Conservation (phyloP, 2,888 invertebrate genomes). For the Agrochola litura region DNA sequence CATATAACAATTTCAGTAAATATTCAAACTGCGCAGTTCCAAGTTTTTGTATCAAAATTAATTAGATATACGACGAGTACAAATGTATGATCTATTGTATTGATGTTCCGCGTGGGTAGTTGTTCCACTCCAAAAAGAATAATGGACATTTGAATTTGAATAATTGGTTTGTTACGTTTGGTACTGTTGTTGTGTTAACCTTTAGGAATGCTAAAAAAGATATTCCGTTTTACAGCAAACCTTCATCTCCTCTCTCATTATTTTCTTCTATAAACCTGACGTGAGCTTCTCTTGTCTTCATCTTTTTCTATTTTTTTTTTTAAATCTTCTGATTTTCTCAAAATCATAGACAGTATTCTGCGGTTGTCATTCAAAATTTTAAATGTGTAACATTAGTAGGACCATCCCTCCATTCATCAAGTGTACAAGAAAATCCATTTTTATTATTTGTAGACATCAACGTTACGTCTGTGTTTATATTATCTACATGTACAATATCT, state of each 20-base stretch:
- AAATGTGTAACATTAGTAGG: not conserved
- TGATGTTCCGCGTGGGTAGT: slow-evolving; percentile 39
- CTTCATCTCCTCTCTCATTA: not conserved
- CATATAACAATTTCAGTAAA: slow-evolving; percentile 5
- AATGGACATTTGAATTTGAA: slow-evolving; percentile 30
- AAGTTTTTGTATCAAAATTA: slow-evolving; percentile 41
- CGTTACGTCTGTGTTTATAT: not conserved
- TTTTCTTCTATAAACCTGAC: not conserved
- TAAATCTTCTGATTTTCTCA: not conserved
- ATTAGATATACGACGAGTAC: slow-evolving; percentile 28
- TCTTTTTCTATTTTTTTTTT: not conserved
- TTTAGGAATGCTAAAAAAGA: not conserved
- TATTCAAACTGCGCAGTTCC: slow-evolving; percentile 49
- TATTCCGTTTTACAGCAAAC: not conserved
- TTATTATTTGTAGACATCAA: not conserved
- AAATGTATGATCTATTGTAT: slow-evolving; percentile 42
- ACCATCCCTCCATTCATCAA: not conserved
- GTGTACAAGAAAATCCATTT: not conserved
- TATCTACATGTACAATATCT: not conserved
- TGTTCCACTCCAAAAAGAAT: slow-evolving; percentile 21
- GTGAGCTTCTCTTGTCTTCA: not conserved
- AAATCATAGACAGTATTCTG: not conserved
- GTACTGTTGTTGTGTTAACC: not conserved
- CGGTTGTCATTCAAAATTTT: not conserved
- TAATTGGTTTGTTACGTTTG: slow-evolving; percentile 29